These are phyloP conservation scores for Pangasius larnaudii DNA, from an alignment of 2,797 vertebrate genomes.

Conservation along the genomic window DNA sequence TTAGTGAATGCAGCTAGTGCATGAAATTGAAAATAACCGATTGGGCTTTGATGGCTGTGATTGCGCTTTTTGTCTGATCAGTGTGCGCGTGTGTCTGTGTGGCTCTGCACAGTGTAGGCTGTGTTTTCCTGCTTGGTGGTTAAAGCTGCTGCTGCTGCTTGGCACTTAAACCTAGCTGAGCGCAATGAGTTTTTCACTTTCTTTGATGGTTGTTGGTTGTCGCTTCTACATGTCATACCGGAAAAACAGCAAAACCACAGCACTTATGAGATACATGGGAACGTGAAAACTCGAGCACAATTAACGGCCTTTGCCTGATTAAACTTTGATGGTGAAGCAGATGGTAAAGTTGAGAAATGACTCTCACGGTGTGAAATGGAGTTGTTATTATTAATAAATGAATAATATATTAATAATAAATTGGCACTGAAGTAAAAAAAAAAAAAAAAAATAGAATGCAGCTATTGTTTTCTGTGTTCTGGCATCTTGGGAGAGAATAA, in stretches of 20 bases:
- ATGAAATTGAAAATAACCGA: background rate
- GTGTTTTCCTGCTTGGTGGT: slow-evolving; percentile 20
- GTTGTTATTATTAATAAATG: background rate
- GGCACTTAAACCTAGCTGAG: background rate
- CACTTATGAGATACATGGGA: background rate
- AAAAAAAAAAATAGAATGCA: no score
- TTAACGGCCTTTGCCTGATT: background rate
- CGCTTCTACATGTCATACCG: background rate
- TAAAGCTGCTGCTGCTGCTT: background rate
- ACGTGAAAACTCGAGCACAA: background rate
- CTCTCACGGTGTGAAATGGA: background rate
- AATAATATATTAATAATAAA: background rate
- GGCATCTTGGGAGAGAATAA: background rate
- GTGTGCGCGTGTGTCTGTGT: background rate
- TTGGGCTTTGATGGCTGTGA: slow-evolving; percentile 17
- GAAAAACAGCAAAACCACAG: slow-evolving; percentile 15
- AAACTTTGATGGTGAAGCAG: background rate
- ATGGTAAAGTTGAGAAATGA: background rate
- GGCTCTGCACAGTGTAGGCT: background rate
- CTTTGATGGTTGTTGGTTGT: background rate
- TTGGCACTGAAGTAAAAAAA: background rate
- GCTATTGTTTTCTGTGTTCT: background rate
- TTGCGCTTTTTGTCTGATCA: background rate
- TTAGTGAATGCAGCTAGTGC: background rate
- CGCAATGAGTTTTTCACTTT: slow-evolving; percentile 1